Base-by-base conservation (phyloP, 2,888 invertebrate genomes). In the Ophion costatus region DNA sequence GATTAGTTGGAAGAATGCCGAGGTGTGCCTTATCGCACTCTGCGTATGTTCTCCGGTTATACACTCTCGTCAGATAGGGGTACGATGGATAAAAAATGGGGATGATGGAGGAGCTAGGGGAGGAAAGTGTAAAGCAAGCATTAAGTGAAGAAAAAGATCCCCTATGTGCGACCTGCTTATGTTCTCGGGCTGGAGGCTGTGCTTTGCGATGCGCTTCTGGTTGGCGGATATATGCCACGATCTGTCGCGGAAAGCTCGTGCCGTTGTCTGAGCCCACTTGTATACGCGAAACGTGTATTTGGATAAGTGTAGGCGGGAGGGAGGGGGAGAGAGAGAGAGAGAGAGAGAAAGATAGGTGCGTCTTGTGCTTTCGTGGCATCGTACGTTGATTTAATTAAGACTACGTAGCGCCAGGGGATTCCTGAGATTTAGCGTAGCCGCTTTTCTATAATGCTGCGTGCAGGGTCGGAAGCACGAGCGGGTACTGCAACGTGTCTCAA, bases 381-480 rank as follows among this genome's bases (percentile, higher is more conserved):
- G 81, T 80, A 79, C 86, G 82, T 85, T 81, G 87, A 87, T 88
- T 88, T 88, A 88, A 88, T 88, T 88, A 88, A 88, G 87, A 82
- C 85, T 83, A 51, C 74, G 82, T 45, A 66, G 85, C 81, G 82
- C 79, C 75, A 66, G 75, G 82, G 83, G 83, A 82, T 82, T 83
- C 66, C 61, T 81, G 73, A 86, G 82, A 83, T 87, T 87, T 87
- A 83, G 82, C 82, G 74, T 80, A 69, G 76, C 57, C 63, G 80
- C 63, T 85, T 63, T 79, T 82, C 75, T 73, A 24, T 74, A 64
- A 81, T 67, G 73, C 24, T 73, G 11, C 29, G 42, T 61, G 42
- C 45, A 59, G 67, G 71, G 33, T 63, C 76, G 69, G 77, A 63
- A 80, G 80, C 70, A 51, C 64, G 78, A 73, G 70, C 67, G 77